Percentiles rank a stretch among this genome's conserved stretches.
These are phyloP conservation scores for Olivierus martensii DNA, from an alignment of 1,140 invertebrate genomes.

Conservation along the genomic window DNA sequence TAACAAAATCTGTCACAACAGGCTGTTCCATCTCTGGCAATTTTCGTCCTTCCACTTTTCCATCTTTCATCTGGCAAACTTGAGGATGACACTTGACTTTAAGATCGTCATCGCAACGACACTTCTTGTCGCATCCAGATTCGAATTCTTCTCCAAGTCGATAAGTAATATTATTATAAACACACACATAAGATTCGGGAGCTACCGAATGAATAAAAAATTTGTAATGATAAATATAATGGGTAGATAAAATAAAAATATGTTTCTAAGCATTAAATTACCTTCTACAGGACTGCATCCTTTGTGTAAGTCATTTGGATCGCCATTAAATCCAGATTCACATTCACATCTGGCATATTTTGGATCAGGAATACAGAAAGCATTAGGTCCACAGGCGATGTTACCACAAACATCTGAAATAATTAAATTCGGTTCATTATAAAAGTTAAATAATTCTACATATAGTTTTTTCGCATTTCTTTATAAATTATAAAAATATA, in stretches of 20 bases:
- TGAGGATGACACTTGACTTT: constrained; percentile 27
- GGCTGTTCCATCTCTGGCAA: too few species aligned
- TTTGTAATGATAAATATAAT: too few species aligned
- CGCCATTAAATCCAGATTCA: constrained; percentile 27
- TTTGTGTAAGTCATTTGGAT: constrained; percentile 26
- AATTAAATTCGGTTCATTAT: background rate
- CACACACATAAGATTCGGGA: constrained; percentile 21
- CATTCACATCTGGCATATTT: constrained; percentile 25
- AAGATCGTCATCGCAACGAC: constrained; percentile 23
- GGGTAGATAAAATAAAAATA: too few species aligned
- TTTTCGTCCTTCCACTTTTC: background rate
- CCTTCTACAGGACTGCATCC: constrained; percentile 20
- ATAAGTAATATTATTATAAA: constrained; percentile 16
- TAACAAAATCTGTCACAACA: too few species aligned
- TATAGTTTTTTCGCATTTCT: too few species aligned
- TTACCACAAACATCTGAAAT: constrained; percentile 18
- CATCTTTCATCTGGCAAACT: background rate
- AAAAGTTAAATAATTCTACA: too few species aligned
- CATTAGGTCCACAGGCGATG: constrained; percentile 22
- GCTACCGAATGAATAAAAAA: too few species aligned
- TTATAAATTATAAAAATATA: too few species aligned
- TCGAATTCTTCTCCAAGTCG: constrained; percentile 22
- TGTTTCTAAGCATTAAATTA: too few species aligned
- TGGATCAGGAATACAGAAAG: constrained; percentile 20
- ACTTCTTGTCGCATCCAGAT: constrained; percentile 21